A percentile compares a stretch with the other conserved stretches of the same genome.
phyloP scores from a whole-genome alignment of 2,797 vertebrate genomes.

The Setipinna tenuifilis region DNA sequence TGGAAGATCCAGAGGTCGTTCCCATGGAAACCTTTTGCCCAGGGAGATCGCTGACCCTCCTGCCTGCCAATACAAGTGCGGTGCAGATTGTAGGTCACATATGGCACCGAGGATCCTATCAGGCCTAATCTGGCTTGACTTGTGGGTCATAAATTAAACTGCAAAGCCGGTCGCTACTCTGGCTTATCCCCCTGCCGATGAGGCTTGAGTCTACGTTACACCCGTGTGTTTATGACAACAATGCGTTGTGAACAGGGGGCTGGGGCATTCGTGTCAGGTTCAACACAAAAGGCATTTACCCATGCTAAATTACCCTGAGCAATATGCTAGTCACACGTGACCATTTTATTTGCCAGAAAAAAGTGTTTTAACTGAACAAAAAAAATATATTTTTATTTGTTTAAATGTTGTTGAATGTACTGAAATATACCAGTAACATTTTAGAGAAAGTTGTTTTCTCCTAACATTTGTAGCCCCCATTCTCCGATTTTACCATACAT shows the following conservation, averaged over 20 bases:
- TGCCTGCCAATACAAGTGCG: slow-evolving; percentile 62
- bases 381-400: too few relatives aligned
- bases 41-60: slow-evolving; percentile 74
- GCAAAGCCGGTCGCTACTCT: slow-evolving; percentile 66
- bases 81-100: slow-evolving; percentile 81
- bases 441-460: too few relatives aligned
- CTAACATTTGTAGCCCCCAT: not conserved
- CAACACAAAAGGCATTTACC: not conserved
- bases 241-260: slow-evolving; percentile 28
- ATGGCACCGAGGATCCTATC: slow-evolving; percentile 74
- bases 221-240: slow-evolving; percentile 52
- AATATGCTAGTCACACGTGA: not conserved
- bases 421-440: too few relatives aligned
- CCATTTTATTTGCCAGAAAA: not conserved
- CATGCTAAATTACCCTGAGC: slow-evolving; percentile 39
- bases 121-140: slow-evolving; percentile 80
- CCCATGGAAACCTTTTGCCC: slow-evolving; percentile 82
- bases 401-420: too few relatives aligned
- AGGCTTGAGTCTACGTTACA: slow-evolving; percentile 54
- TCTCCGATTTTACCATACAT: not conserved
- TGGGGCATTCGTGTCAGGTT: not conserved
- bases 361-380: not conserved
- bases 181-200: slow-evolving; percentile 62
- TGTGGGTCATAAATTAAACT: slow-evolving; percentile 74
- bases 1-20: slow-evolving; percentile 77